A percentile compares a stretch with the other conserved stretches of the same genome.
Evolutionary conservation across 2,113 vertebrate species (phyloP).

Genomic region (Rhinopomastus cyanomelas): DNA sequence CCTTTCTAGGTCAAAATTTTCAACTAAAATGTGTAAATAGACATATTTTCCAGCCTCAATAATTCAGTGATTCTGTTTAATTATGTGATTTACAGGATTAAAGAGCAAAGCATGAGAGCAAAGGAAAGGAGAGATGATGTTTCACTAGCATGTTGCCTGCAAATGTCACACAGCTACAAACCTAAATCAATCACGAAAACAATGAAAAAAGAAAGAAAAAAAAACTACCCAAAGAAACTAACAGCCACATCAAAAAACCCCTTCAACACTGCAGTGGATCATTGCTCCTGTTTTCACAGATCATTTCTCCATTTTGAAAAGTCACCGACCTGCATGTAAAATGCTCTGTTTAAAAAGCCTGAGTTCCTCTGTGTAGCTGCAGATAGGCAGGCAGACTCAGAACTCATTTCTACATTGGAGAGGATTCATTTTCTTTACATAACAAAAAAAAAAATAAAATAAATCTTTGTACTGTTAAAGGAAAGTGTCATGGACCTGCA

Average conservation of each 20-base stretch:
- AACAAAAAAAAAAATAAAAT: not conserved
- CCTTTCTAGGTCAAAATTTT: not conserved
- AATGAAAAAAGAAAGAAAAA: not conserved
- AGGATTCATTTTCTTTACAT: not conserved
- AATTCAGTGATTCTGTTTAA: not conserved
- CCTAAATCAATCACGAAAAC: not conserved
- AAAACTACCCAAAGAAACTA: not conserved
- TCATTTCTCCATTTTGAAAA: not conserved
- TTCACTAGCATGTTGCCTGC: not conserved
- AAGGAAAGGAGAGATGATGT: not conserved
- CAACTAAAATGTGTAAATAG: conserved; percentile 5
- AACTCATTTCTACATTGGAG: not conserved
- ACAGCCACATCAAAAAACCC: not conserved
- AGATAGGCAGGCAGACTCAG: not conserved
- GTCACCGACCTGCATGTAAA: not conserved
- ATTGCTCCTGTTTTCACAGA: not conserved
- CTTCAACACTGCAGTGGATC: not conserved
- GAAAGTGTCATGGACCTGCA: not conserved
- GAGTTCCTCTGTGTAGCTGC: not conserved
- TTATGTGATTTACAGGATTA: not conserved
- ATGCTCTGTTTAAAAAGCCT: not conserved
- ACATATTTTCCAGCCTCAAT: too few relatives aligned
- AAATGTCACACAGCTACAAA: not conserved
- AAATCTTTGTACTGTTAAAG: not conserved
- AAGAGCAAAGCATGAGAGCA: not conserved